Evolutionary conservation across 2,888 invertebrate genomes (phyloP), one percentile per base, ranked within the genome.

Genomic region (Galerucella pusilla): DNA sequence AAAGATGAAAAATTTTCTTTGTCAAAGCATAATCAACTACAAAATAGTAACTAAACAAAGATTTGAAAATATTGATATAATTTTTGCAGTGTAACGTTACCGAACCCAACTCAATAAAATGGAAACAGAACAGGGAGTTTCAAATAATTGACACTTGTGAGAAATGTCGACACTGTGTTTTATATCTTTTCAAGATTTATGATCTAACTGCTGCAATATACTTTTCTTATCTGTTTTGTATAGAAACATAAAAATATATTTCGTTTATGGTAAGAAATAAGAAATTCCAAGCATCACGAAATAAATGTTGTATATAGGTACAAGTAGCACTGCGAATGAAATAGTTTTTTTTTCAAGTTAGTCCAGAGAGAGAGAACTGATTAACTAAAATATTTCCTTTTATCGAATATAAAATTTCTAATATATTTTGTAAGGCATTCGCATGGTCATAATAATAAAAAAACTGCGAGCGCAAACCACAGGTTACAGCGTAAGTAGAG

Each of bases 121-220:
- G 67, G 46, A 72, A 76, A 68, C 65, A 73, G 74, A 61, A 54
- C 70, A 65, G 76, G 73, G 73, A 70, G 77, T 57, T 77, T 78
- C 77, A 76, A 78, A 80, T 84, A 84, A 84, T 84, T 84, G 84
- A 84, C 84, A 83, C 82, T 75, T 74, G 80, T 82, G 84, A 84
- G 82, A 84, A 83, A 84, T 84, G 82, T 79, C 78, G 73, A 75
- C 76, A 77, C 80, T 77, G 81, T 84, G 82, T 81, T 81, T 83
- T 80, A 81, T 79, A 80, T 80, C 77, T 74, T 72, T 74, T 71
- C 67, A 78, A 80, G 83, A 83, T 84, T 84, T 83, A 82, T 74
- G 75, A 73, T 70, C 66, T 74, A 77, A 75, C 73, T 71, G 75
- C 65, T 74, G 52, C 14, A 35, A 63, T 70, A 70, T 70, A 63